These are phyloP conservation scores for Irena cyanogastra DNA, from an alignment of 2,113 vertebrate genomes.

Conservation along the genomic window DNA sequence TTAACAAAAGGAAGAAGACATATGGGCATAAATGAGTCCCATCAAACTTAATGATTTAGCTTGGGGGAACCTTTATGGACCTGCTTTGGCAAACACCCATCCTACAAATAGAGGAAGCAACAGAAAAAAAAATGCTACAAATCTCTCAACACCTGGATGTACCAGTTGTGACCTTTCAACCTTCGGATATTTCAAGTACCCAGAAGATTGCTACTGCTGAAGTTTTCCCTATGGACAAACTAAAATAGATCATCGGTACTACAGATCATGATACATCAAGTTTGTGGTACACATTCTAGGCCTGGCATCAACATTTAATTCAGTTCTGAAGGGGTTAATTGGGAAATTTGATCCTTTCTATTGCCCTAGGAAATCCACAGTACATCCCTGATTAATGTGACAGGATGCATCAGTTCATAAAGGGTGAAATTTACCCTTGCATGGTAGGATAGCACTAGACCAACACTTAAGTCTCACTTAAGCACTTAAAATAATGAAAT, in stretches of 20 bases:
- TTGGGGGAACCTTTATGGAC: not conserved
- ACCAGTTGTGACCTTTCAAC: not conserved
- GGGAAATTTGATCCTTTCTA: conserved; percentile 27
- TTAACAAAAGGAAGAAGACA: not conserved
- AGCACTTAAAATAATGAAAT: not conserved
- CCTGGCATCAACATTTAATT: not conserved
- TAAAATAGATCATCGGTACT: not conserved
- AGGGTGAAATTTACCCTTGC: conserved; percentile 46
- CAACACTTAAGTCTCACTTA: conserved; percentile 29
- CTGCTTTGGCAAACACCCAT: not conserved
- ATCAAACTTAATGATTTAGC: not conserved
- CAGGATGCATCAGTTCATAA: conserved; percentile 53
- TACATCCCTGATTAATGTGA: conserved; percentile 56
- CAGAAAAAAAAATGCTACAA: not conserved
- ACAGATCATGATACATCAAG: not conserved
- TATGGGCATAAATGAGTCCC: not conserved
- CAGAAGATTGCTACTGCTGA: not conserved
- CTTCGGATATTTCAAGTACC: not conserved
- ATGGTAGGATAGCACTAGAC: not conserved
- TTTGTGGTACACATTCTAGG: not conserved
- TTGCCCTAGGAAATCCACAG: conserved; percentile 39
- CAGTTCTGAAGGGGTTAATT: conserved; percentile 33
- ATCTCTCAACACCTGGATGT: not conserved
- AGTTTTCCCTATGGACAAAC: not conserved
- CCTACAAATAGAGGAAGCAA: not conserved